A percentile compares a stretch with the other conserved stretches of the same genome.
These are phyloP conservation scores for Apodemia hepburni DNA, from an alignment of 2,888 invertebrate genomes.

Conservation along the genomic window DNA sequence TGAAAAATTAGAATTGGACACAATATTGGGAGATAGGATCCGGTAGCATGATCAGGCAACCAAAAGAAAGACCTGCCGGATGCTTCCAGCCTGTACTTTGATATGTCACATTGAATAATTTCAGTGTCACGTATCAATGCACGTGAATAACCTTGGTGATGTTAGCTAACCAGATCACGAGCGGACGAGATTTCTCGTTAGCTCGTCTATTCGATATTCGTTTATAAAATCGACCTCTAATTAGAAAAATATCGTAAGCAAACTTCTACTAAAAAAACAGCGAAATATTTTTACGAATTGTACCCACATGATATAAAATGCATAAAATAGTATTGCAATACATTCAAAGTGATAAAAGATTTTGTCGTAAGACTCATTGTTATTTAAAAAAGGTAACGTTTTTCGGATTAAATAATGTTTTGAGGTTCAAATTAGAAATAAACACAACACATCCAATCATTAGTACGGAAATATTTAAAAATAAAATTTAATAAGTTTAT, in stretches of 20 bases:
- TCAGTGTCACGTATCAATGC: conserved; percentile 48
- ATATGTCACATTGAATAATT: conserved; percentile 37
- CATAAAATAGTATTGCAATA: too few relatives aligned
- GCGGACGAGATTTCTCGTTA: conserved; percentile 61
- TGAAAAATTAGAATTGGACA: too few relatives aligned
- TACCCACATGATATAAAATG: not conserved
- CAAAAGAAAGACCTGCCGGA: not conserved
- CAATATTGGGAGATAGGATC: too few relatives aligned
- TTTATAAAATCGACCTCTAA: conserved; percentile 38
- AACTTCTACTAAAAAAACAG: not conserved
- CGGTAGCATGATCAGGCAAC: not conserved
- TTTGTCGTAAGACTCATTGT: too few relatives aligned
- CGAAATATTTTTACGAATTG: not conserved
- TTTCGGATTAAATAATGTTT: too few relatives aligned
- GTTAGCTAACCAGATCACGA: conserved; percentile 66
- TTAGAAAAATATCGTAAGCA: conserved; percentile 23
- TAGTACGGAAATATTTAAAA: too few relatives aligned
- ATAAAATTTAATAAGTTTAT: too few relatives aligned
- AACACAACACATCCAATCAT: too few relatives aligned
- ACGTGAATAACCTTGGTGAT: conserved; percentile 71
- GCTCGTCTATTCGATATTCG: conserved; percentile 52
- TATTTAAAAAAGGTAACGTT: too few relatives aligned
- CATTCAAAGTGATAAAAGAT: too few relatives aligned
- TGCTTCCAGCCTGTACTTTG: conserved; percentile 27
- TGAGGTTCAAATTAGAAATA: too few relatives aligned